phyloP scores from a whole-genome alignment of 2,888 invertebrate genomes.

The Nipponacmea schrenckii region DNA sequence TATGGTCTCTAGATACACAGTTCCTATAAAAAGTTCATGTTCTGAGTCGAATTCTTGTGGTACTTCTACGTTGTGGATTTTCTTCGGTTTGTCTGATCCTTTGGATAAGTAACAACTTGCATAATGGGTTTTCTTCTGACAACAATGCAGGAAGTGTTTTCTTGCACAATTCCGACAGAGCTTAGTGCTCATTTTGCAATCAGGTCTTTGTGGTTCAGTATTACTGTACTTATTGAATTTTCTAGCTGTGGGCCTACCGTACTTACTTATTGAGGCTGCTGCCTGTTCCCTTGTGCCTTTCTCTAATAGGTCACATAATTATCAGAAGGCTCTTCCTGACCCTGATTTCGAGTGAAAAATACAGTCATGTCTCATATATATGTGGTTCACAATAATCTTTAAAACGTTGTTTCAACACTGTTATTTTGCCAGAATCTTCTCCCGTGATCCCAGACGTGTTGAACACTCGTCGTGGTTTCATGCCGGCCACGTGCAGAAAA shows the following conservation, averaged over 20 bases:
- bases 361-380: slow-evolving; percentile 14
- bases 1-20: background rate
- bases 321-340: slow-evolving; percentile 14
- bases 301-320: slow-evolving; percentile 7
- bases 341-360: slow-evolving; percentile 7
- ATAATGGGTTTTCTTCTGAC: slow-evolving; percentile 21
- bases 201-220: background rate
- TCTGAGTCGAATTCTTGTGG: too few species aligned
- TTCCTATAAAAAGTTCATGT: too few species aligned
- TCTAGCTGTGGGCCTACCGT: too few species aligned
- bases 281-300: too few species aligned
- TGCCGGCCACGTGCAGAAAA: background rate
- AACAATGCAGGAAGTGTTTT: slow-evolving; percentile 13
- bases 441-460: background rate
- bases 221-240: background rate
- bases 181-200: background rate
- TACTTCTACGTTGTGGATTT: background rate
- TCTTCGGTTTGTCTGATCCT: background rate
- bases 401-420: background rate
- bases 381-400: slow-evolving; percentile 1
- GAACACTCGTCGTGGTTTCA: background rate
- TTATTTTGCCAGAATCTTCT: background rate
- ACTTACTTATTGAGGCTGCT: background rate
- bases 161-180: slow-evolving; percentile 17
- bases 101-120: slow-evolving; percentile 5